Evolutionary conservation across 2,113 vertebrate genomes (phyloP).

Genomic region (Dromiciops gliroides): DNA sequence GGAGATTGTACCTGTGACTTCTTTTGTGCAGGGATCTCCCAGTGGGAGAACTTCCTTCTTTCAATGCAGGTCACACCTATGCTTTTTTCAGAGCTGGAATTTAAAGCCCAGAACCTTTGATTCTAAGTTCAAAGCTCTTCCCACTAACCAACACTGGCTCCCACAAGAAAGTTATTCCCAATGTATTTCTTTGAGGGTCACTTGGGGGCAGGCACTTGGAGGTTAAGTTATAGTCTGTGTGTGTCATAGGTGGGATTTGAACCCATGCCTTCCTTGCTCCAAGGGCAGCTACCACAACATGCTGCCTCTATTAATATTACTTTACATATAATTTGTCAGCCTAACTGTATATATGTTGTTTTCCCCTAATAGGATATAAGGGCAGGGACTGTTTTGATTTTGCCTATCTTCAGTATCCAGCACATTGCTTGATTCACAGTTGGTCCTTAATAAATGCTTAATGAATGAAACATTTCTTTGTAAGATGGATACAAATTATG

Average conservation of each 20-base stretch:
- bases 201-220: neutral
- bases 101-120: neutral
- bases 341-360: neutral
- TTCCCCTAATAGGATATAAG: neutral
- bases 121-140: neutral
- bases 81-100: neutral
- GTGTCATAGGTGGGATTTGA: neutral
- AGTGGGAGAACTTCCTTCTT: neutral
- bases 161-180: neutral
- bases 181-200: neutral
- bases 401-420: neutral
- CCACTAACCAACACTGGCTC: neutral
- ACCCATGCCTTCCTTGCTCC: neutral
- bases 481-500: neutral
- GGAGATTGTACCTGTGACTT: neutral
- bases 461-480: neutral
- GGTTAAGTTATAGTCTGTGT: neutral
- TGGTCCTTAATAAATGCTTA: neutral
- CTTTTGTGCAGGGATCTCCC: neutral
- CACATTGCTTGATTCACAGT: neutral
- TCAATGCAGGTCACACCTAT: neutral
- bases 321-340: neutral
- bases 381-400: neutral
- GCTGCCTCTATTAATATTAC: neutral
- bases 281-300: neutral